Percentiles rank a stretch among this genome's conserved stretches.
Evolutionary conservation across 1,140 invertebrate genomes (phyloP).

Genomic region (Drosophila paulistorum): DNA sequence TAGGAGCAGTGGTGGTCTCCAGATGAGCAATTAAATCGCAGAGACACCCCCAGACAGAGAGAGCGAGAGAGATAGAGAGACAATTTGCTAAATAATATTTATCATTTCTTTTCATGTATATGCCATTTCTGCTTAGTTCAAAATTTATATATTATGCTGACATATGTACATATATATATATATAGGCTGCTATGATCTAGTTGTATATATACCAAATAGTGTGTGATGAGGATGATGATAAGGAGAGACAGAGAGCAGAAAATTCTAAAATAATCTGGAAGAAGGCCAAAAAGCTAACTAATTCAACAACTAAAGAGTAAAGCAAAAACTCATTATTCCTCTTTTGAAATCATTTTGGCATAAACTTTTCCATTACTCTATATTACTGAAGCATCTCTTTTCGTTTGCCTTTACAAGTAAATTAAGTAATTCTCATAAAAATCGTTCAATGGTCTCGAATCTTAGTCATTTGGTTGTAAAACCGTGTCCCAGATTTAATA

Average conservation of each 20-base stretch:
- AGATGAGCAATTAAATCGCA: slow-evolving; percentile 72
- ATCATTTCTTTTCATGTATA: slow-evolving; percentile 32
- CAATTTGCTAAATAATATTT: slow-evolving; percentile 8
- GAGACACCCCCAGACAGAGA: background rate
- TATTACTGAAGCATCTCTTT: too few relatives aligned
- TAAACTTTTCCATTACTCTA: too few relatives aligned
- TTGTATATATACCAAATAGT: background rate
- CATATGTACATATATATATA: slow-evolving; percentile 30
- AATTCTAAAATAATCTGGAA: slow-evolving; percentile 1
- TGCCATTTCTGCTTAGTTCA: slow-evolving; percentile 46
- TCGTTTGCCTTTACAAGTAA: too few relatives aligned
- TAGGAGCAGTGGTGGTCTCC: slow-evolving; percentile 73
- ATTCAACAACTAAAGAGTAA: background rate
- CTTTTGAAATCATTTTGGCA: too few relatives aligned
- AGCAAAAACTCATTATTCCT: too few relatives aligned
- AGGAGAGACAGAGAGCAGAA: background rate
- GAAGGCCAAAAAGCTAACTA: background rate
- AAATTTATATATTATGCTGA: slow-evolving; percentile 33
- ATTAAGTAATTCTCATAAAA: too few relatives aligned
- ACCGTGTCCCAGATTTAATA: too few relatives aligned
- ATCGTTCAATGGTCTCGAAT: too few relatives aligned
- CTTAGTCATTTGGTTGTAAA: too few relatives aligned
- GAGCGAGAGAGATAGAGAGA: slow-evolving; percentile 1
- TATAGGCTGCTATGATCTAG: slow-evolving; percentile 44
- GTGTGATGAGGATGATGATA: background rate